Conservation (phyloP, 2,113 vertebrate genomes). For the Oncorhynchus clarkii region DNA sequence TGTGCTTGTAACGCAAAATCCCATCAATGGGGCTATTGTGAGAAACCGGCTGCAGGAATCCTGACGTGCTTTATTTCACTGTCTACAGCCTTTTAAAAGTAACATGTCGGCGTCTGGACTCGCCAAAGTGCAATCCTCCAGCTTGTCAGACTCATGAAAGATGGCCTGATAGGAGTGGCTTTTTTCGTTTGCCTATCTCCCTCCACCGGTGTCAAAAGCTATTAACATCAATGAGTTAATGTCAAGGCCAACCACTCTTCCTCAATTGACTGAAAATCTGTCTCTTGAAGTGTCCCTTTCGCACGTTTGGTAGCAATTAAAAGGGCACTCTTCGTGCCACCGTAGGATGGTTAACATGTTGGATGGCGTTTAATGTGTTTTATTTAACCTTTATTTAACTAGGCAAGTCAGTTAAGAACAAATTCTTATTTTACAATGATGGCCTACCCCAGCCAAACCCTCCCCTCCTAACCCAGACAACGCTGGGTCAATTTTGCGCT, state of each 20-base stretch:
- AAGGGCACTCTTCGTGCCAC: background rate
- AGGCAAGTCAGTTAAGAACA: too few relatives aligned
- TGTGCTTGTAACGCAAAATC: constrained; percentile 42
- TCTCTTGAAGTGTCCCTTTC: constrained; percentile 48
- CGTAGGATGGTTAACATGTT: too few relatives aligned
- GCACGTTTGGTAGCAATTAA: constrained; percentile 23
- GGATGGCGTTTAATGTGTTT: too few relatives aligned
- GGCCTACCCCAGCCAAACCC: too few relatives aligned
- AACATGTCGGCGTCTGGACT: constrained; percentile 37
- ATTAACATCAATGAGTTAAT: constrained; percentile 43
- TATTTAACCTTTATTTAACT: too few relatives aligned
- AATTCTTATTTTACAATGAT: too few relatives aligned
- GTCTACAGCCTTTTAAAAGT: constrained; percentile 47
- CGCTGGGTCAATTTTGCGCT: too few relatives aligned
- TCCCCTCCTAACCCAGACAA: too few relatives aligned
- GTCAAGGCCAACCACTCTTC: constrained; percentile 38
- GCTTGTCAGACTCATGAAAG: constrained; percentile 47
- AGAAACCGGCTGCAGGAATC: constrained; percentile 47
- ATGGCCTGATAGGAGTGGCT: constrained; percentile 42
- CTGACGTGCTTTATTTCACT: constrained; percentile 58
- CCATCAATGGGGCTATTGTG: constrained; percentile 70
- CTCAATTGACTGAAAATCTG: constrained; percentile 41
- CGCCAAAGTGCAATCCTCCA: constrained; percentile 35
- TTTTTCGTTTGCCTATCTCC: constrained; percentile 9
- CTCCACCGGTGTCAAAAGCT: constrained; percentile 43